Conservation (phyloP, 2,888 invertebrate species). For the Oscheius myriophilus region DNA sequence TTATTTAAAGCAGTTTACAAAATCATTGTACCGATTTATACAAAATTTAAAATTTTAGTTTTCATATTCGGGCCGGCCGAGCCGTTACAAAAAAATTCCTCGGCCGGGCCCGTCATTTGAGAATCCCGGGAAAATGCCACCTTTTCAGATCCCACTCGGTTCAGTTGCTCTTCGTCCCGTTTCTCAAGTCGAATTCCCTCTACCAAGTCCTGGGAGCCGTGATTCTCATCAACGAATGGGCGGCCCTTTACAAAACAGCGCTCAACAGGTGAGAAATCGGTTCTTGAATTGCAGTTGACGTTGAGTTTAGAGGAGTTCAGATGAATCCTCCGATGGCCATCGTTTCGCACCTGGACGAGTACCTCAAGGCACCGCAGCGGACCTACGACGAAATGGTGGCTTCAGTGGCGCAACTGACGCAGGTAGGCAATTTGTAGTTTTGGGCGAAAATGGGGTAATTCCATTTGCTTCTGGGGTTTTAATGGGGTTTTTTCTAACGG, state of each 20-base stretch:
- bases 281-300: background rate
- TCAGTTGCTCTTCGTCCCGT: constrained; percentile 14
- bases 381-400: constrained; percentile 26
- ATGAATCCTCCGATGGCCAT: constrained; percentile 37
- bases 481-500: too few species aligned
- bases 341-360: constrained; percentile 34
- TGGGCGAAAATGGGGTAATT: constrained; percentile 7
- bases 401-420: constrained; percentile 21
- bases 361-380: constrained; percentile 11
- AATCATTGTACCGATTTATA: too few species aligned
- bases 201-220: constrained; percentile 61
- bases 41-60: too few species aligned
- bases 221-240: constrained; percentile 59
- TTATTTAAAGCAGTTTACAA: too few species aligned
- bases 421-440: constrained; percentile 19
- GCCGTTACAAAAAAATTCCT: too few species aligned
- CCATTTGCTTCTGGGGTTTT: too few species aligned
- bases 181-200: constrained; percentile 41
- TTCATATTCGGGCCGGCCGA: too few species aligned
- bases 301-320: background rate
- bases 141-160: constrained; percentile 24
- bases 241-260: constrained; percentile 33
- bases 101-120: too few species aligned
- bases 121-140: too few species aligned
- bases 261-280: constrained; percentile 13